These are phyloP conservation scores for Anticlea derivata DNA, from an alignment of 2,888 invertebrate genomes.

Conservation along the genomic window DNA sequence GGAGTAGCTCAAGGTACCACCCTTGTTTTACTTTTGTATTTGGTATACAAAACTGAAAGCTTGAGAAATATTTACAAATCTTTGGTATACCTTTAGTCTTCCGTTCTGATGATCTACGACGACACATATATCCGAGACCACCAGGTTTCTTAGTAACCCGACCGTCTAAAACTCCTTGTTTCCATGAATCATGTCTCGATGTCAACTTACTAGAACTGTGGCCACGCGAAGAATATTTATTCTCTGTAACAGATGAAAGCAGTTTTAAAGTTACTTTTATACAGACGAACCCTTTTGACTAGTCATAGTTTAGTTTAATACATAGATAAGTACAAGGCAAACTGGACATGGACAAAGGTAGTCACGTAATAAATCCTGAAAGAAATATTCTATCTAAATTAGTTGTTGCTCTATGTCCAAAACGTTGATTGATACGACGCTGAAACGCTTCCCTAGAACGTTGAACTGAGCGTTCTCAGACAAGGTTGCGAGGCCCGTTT, in stretches of 20 bases:
- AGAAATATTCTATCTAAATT: no score
- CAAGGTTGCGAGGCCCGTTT: no score
- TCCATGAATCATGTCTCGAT: conserved; percentile 3
- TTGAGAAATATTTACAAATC: neutral
- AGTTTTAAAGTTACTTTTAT: neutral
- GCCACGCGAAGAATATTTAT: neutral
- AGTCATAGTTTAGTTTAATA: no score
- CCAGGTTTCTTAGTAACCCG: neutral
- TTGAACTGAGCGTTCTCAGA: no score
- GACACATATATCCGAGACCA: neutral
- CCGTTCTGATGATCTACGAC: neutral
- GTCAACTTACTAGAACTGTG: conserved; percentile 11
- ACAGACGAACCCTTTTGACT: no score
- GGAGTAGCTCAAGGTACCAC: conserved; percentile 1
- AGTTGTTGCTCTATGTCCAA: no score
- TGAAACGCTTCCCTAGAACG: no score
- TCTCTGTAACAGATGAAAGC: conserved; percentile 11
- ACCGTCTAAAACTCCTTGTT: conserved; percentile 6
- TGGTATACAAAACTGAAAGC: neutral
- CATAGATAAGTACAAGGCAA: no score
- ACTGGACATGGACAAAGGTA: no score
- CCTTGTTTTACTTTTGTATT: neutral
- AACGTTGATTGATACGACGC: no score
- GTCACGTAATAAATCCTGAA: no score
- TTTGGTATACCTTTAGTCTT: neutral